These are phyloP conservation scores for Corythornis leucogaster DNA, from an alignment of 2,797 vertebrate species.

Conservation along the genomic window DNA sequence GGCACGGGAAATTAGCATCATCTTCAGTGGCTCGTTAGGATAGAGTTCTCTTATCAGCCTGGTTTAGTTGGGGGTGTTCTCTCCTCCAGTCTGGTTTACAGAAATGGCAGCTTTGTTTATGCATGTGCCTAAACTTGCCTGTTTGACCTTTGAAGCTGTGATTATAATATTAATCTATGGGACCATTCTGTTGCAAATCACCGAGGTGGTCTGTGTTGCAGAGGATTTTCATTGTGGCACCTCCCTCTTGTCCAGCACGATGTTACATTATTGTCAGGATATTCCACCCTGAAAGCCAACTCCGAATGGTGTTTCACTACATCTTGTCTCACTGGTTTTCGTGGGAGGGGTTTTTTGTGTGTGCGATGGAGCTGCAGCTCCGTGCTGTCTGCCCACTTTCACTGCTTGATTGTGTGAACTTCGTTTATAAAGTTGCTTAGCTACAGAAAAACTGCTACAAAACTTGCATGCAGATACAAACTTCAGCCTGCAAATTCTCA, in stretches of 20 bases:
- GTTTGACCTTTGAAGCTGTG: constrained; percentile 66
- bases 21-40: constrained; percentile 37
- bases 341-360: rapidly evolving
- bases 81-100: constrained; percentile 30
- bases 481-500: neutral
- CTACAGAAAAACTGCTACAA: neutral
- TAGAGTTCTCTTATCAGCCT: constrained; percentile 38
- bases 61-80: constrained; percentile 34
- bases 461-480: neutral
- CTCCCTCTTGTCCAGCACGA: constrained; percentile 54
- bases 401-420: neutral
- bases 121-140: constrained; percentile 63
- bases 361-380: neutral
- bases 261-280: constrained; percentile 33
- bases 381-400: neutral
- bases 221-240: constrained; percentile 35
- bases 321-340: neutral
- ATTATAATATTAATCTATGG: constrained; percentile 68
- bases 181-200: constrained; percentile 64
- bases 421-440: constrained; percentile 1
- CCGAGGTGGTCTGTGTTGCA: constrained; percentile 68
- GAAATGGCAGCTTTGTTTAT: constrained; percentile 64
- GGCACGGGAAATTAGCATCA: constrained; percentile 32
- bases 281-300: constrained; percentile 2
- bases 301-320: neutral